Conservation (phyloP, 2,797 vertebrate species). For the Tangara arthus region DNA sequence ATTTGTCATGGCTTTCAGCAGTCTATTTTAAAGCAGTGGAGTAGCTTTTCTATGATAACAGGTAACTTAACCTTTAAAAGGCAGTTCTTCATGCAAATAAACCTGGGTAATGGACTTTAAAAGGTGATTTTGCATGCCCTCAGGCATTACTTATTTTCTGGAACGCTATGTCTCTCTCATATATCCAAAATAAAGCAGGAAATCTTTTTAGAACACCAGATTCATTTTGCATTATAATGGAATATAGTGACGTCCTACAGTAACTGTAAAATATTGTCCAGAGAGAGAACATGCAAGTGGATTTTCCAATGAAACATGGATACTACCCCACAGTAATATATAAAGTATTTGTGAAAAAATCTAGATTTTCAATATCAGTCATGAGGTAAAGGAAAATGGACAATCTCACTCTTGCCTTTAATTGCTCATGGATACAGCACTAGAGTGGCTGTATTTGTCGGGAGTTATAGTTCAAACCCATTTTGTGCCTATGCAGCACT, state of each 20-base stretch:
- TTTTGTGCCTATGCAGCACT: neutral
- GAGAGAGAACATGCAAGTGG: neutral
- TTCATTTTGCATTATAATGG: neutral
- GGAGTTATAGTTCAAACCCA: neutral
- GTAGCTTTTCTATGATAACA: neutral
- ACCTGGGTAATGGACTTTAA: neutral
- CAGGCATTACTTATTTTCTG: neutral
- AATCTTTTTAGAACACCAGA: neutral
- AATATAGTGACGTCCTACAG: neutral
- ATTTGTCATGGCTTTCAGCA: constrained; percentile 22
- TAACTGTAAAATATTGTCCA: neutral
- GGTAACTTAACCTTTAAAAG: constrained; percentile 45
- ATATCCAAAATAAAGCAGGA: neutral
- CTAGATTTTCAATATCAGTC: neutral
- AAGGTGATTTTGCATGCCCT: constrained; percentile 2
- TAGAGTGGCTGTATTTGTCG: neutral
- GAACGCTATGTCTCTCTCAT: neutral
- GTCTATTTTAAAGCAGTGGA: neutral
- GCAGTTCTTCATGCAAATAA: constrained; percentile 22
- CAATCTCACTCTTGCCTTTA: neutral
- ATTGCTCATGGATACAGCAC: neutral
- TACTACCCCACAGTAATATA: neutral
- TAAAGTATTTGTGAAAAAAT: neutral
- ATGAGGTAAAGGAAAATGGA: neutral
- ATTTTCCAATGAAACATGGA: neutral